Evolutionary conservation across 2,888 invertebrate species (phyloP), one percentile per base, ranked within the genome.

Genomic region (Dichetophora obliterata): DNA sequence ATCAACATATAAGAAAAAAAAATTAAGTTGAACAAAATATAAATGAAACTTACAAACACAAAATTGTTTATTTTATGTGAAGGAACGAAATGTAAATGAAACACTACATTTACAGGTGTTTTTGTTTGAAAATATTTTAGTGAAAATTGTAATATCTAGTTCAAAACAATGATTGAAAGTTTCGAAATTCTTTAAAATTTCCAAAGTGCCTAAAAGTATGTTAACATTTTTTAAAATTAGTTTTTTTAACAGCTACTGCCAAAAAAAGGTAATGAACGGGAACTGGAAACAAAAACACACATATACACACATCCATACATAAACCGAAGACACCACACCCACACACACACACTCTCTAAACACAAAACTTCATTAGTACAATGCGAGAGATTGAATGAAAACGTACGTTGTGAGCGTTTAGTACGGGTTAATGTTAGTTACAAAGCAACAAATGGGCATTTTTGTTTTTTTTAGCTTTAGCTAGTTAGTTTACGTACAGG

Each of bases 401-500:
- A 43, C 19, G 66, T 24, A 31, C 8, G 6, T 19, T 19, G 57
- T 22, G 22, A 59, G 57, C 57, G 8, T 22, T 57, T 71, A 59
- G 24, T 71, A 27, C 50, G 50, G 27, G 22, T 16, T 11, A 68
- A 16, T 11, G 22, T 27, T 19, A 54, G 54, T 54, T 31, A 63
- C 37, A 54, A 34, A 75, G 57, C 70, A 65, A 70, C 57, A 57
- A 54, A 63, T 50, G 61, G 22, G 50, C 24, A 66, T n/a, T n/a
- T 43, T 66, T 65, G n/a, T 48, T 52, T 48, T 52, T 65, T 65
- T 74, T 37, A n/a, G 37, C 63, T 37, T 16, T 37, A 63, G 54
- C 54, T 24, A 83, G 84, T 85, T 85, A 85, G 85, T 84, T 88
- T 89, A 89, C 89, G 88, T 89, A 89, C 89, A 86, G 89, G 89